These are phyloP conservation scores for Drosophila pseudoananassae DNA, from an alignment of 1,140 invertebrate genomes.

Conservation along the genomic window DNA sequence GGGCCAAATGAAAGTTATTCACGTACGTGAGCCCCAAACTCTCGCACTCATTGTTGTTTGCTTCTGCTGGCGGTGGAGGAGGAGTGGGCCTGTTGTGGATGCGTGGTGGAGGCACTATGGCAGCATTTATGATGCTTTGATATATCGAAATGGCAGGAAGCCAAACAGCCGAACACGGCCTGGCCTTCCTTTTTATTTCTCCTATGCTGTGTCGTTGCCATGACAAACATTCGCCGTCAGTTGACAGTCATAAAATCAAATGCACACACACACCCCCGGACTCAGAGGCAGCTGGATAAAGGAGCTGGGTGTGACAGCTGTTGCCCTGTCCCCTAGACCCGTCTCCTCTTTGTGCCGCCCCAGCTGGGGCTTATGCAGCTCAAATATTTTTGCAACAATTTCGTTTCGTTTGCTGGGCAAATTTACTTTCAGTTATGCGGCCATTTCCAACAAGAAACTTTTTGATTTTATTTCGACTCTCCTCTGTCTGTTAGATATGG, in stretches of 20 bases:
- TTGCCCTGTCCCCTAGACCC: background rate
- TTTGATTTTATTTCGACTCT: slow-evolving; percentile 33
- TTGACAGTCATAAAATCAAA: slow-evolving; percentile 79
- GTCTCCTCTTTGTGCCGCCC: background rate
- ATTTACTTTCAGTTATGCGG: slow-evolving; percentile 76
- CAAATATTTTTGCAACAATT: slow-evolving; percentile 80
- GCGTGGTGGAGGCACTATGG: slow-evolving; percentile 45
- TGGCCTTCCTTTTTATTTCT: background rate
- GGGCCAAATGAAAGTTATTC: slow-evolving; percentile 40
- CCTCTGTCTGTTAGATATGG: slow-evolving; percentile 7
- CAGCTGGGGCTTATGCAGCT: slow-evolving; percentile 60
- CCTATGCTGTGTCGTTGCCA: slow-evolving; percentile 49
- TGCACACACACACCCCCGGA: slow-evolving; percentile 35
- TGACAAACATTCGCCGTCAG: slow-evolving; percentile 76
- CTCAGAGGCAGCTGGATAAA: background rate
- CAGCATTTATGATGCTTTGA: slow-evolving; percentile 77
- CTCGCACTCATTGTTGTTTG: slow-evolving; percentile 17
- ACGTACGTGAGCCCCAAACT: slow-evolving; percentile 56
- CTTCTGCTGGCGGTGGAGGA: background rate
- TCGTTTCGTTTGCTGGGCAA: slow-evolving; percentile 72
- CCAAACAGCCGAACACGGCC: slow-evolving; percentile 29
- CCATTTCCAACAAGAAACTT: slow-evolving; percentile 61
- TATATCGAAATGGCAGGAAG: slow-evolving; percentile 69
- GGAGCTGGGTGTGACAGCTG: slow-evolving; percentile 24
- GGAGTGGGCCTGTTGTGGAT: no score